Base-by-base conservation (phyloP, 2,113 vertebrate species). In the Taurulus bubalis region DNA sequence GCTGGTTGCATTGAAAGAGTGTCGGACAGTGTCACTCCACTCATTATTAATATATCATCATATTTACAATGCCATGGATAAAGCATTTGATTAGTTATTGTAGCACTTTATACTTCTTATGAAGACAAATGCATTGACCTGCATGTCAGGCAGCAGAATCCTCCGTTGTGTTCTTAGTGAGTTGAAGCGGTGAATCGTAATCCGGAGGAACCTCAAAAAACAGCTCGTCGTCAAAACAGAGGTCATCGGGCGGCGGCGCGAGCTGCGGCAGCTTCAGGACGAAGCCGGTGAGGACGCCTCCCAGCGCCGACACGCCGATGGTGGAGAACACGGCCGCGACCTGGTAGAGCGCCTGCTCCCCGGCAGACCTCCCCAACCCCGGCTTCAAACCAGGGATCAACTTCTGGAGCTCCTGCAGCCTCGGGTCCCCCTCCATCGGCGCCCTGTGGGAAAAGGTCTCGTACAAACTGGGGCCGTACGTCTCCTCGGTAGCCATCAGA, bases 141-240 rank as follows among this genome's bases (percentile, higher is more conserved):
- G 20, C 64, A 60, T 6, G 32, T 90, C 65, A 90, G 24, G 72
- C 83, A 78, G 62, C 36, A 71, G 78, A 88, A 16, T 91, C 85
- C 12, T 92, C 90, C 6, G n/a, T 51, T 75, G 16, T 76, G 71
- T 79, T 74, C 16, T 18, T 12, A 12, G 1, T 76, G 26, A 79
- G 45, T 70, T 67, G 79, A 26, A 89, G 67, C 4, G 86, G 85
- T 53, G 69, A 82, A n/a, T 89, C 75, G 47, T 92, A 91, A 80
- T 95, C 88, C 1, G 62, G 80, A 11, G 94, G 94, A 64, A 95
- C 79, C 16, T 94, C 88, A 77, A 97, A 96, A 87, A 95, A 96
- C 20, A 92, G 69, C 0, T 89, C 75, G 45, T 97, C 96, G 0
- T 97, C 95, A n/a, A 96, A 96, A 85, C 96, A 96, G 53, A 89